These are phyloP conservation scores for Arnoldichthys spilopterus DNA, from an alignment of 2,797 vertebrate species.

Conservation along the genomic window DNA sequence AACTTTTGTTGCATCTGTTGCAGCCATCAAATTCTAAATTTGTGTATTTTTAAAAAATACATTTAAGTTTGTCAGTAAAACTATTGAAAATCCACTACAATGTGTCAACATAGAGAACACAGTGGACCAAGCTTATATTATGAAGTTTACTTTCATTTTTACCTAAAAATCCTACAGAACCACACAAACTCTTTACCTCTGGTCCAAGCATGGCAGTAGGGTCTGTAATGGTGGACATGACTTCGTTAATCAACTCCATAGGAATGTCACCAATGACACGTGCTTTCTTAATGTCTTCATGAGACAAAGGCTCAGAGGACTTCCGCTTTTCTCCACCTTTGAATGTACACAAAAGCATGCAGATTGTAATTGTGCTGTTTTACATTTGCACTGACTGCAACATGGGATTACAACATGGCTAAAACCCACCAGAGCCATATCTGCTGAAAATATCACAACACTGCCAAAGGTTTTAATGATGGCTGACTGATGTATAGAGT, in stretches of 20 bases:
- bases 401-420: background rate
- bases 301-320: slow-evolving; percentile 82
- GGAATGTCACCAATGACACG: slow-evolving; percentile 94
- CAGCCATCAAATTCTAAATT: no score
- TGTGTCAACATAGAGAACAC: background rate
- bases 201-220: slow-evolving; percentile 90
- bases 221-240: slow-evolving; percentile 98
- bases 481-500: background rate
- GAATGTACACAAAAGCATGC: background rate
- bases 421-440: background rate
- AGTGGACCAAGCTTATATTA: background rate
- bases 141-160: background rate
- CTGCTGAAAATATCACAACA: background rate
- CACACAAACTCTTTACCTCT: slow-evolving; percentile 80
- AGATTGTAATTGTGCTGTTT: no score
- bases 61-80: no score
- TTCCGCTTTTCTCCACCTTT: slow-evolving; percentile 91
- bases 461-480: background rate
- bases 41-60: no score
- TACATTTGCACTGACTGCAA: background rate
- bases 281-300: slow-evolving; percentile 90
- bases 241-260: slow-evolving; percentile 95
- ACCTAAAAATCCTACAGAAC: background rate
- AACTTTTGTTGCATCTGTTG: no score
- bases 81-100: background rate